Evolutionary conservation across 2,797 vertebrate genomes (phyloP).

Genomic region (Lophotriccus pileatus): DNA sequence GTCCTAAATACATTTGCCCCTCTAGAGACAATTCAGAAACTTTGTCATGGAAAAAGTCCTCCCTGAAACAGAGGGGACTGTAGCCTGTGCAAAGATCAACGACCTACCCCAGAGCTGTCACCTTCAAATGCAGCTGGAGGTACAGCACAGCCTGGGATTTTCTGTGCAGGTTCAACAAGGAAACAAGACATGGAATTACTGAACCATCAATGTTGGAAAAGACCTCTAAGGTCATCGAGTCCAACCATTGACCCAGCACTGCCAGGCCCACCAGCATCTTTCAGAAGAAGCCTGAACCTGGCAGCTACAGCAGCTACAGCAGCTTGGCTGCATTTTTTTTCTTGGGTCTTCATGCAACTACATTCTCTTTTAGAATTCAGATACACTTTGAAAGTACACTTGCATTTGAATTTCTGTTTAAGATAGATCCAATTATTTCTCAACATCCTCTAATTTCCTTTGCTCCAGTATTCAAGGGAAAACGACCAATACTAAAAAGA

Average conservation of each 20-base stretch:
- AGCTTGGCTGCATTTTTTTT: not conserved
- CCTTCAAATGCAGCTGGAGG: not conserved
- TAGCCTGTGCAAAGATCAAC: not conserved
- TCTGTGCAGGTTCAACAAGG: not conserved
- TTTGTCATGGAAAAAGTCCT: not conserved
- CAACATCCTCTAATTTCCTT: not conserved
- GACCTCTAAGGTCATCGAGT: not conserved
- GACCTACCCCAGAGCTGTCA: not conserved
- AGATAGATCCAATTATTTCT: conserved; percentile 17
- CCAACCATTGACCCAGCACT: not conserved
- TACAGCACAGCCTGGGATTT: not conserved
- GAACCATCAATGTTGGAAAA: not conserved
- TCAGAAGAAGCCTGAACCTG: not conserved
- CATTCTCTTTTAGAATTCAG: not conserved
- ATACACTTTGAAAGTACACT: not conserved
- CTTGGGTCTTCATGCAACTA: not conserved
- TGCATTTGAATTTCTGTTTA: not conserved
- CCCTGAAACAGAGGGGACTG: not conserved
- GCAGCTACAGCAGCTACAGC: not conserved
- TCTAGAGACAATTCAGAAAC: not conserved
- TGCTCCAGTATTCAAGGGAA: conserved; percentile 8
- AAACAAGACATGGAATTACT: not conserved
- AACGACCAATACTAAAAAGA: not conserved
- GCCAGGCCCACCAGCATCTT: not conserved
- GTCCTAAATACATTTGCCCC: not conserved